Conservation (phyloP, 2,888 invertebrate genomes). For the Parnassius smintheus region DNA sequence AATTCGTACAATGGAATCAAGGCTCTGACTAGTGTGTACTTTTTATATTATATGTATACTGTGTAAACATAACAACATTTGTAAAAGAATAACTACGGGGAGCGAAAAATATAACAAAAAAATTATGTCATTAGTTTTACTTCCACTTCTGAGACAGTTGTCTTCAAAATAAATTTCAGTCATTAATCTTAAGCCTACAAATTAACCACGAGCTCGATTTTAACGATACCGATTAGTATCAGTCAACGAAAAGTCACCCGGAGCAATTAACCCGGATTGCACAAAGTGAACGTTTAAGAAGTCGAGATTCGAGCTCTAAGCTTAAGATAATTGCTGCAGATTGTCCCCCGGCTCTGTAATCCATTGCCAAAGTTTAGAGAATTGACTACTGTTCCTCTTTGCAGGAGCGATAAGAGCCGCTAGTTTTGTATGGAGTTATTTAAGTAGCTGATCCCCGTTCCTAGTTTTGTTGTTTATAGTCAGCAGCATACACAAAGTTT, state of each 20-base stretch:
- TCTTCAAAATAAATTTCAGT: conserved; percentile 12
- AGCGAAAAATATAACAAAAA: no score
- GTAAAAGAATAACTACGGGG: no score
- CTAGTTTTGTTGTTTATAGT: neutral
- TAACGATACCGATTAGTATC: conserved; percentile 29
- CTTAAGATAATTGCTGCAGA: conserved; percentile 71
- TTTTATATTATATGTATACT: no score
- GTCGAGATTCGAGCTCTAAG: conserved; percentile 52
- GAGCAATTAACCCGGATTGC: conserved; percentile 45
- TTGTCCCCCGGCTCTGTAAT: conserved; percentile 53
- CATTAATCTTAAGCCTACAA: conserved; percentile 10
- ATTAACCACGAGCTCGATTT: conserved; percentile 17
- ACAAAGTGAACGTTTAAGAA: conserved; percentile 32
- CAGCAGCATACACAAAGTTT: no score
- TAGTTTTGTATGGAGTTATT: conserved; percentile 65
- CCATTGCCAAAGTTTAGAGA: conserved; percentile 70
- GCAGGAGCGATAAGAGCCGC: conserved; percentile 63
- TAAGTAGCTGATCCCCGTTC: conserved; percentile 64
- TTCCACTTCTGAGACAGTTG: neutral
- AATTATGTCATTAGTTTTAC: no score
- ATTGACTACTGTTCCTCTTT: conserved; percentile 66
- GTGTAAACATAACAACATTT: no score
- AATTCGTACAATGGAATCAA: no score
- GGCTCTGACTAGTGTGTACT: no score
- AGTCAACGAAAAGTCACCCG: conserved; percentile 28